These are phyloP conservation scores for Silurus aristotelis DNA, from an alignment of 2,797 vertebrate species.

Conservation along the genomic window DNA sequence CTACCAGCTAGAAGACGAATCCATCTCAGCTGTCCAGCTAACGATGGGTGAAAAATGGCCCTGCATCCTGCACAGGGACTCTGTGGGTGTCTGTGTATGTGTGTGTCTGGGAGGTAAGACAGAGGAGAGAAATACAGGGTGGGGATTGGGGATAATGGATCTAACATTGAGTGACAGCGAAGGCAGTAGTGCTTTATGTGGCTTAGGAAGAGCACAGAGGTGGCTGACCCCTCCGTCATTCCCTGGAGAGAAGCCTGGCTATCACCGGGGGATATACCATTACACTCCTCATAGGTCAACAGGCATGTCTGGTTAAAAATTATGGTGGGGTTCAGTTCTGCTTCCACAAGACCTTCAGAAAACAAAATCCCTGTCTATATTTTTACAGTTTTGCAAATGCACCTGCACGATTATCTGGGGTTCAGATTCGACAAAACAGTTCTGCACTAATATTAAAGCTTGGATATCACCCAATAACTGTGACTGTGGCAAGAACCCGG, in stretches of 20 bases:
- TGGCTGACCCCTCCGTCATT: constrained; percentile 64
- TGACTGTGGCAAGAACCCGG: neutral
- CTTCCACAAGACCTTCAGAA: constrained; percentile 27
- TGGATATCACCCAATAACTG: neutral
- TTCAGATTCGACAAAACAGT: neutral
- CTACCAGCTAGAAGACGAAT: constrained; percentile 45
- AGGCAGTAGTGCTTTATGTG: constrained; percentile 75
- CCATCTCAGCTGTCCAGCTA: constrained; percentile 45
- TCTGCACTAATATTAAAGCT: neutral
- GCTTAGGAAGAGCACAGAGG: constrained; percentile 72
- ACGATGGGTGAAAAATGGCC: constrained; percentile 52
- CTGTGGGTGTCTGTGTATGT: neutral
- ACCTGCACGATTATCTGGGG: no score
- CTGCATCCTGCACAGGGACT: neutral
- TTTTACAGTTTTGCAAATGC: neutral
- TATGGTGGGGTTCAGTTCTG: neutral
- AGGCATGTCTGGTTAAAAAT: constrained; percentile 42
- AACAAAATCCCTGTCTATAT: constrained; percentile 9
- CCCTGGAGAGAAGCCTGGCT: constrained; percentile 47
- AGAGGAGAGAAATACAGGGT: constrained; percentile 56
- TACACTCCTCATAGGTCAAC: constrained; percentile 39
- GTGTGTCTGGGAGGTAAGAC: constrained; percentile 33
- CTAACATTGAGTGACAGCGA: constrained; percentile 77
- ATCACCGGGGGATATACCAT: constrained; percentile 42
- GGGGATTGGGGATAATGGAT: constrained; percentile 74